Conservation (phyloP, 2,797 vertebrate species). For the Rhincodon typus region DNA sequence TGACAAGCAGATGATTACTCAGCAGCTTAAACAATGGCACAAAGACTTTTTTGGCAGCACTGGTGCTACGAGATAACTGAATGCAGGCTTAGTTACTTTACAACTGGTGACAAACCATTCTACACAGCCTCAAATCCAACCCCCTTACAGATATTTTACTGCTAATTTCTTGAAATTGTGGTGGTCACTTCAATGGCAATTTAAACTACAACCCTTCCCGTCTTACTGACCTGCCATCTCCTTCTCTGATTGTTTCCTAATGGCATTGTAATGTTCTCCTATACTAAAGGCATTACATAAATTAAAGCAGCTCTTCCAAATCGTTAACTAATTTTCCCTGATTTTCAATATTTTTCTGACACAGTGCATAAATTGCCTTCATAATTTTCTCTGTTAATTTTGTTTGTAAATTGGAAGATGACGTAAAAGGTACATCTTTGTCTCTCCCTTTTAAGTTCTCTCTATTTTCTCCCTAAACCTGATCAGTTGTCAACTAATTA, state of each 20-base stretch:
- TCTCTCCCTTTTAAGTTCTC: background rate
- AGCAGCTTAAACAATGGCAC: background rate
- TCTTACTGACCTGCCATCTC: fast-evolving
- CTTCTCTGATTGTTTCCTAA: conserved; percentile 28
- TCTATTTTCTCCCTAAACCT: background rate
- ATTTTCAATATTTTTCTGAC: background rate
- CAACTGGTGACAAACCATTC: conserved; percentile 41
- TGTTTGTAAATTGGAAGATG: background rate
- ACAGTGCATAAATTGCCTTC: background rate
- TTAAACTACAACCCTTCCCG: conserved; percentile 39
- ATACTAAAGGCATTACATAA: too few relatives aligned
- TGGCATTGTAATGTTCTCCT: background rate
- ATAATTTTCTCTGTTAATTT: background rate
- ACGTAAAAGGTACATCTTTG: background rate
- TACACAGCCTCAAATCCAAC: conserved; percentile 37
- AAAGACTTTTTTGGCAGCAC: conserved; percentile 24
- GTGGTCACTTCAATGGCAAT: conserved; percentile 39
- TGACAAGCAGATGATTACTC: conserved; percentile 31
- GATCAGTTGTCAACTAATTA: conserved; percentile 55
- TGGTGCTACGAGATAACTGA: background rate
- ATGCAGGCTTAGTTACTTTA: background rate
- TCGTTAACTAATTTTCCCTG: background rate
- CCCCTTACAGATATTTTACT: conserved; percentile 38
- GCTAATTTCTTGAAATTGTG: conserved; percentile 41
- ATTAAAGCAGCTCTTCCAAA: background rate